Evolutionary conservation across 2,797 vertebrate species (phyloP).

Genomic region (Acrossocheilus fasciatus): DNA sequence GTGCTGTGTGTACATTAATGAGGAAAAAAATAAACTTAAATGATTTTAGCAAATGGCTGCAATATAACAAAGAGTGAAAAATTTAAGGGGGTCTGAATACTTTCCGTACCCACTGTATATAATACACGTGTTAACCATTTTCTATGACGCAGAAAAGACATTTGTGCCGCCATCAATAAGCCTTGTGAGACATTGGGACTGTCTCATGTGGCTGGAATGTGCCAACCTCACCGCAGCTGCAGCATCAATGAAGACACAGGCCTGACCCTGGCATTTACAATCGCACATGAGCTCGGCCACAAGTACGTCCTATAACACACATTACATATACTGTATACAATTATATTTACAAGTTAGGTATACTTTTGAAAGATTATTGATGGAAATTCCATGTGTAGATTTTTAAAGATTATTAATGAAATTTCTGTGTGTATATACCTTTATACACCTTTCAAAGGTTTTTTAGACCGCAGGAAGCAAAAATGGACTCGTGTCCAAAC

Average conservation of each 20-base stretch:
- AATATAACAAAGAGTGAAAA: too few species aligned
- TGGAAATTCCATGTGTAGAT: background rate
- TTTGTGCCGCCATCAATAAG: slow-evolving; percentile 89
- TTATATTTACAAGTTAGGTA: background rate
- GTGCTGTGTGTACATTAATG: too few species aligned
- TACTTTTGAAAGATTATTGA: background rate
- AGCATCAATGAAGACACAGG: slow-evolving; percentile 96
- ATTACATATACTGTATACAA: background rate
- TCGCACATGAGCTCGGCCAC: slow-evolving; percentile 97
- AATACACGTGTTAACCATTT: background rate
- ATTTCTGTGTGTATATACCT: too few species aligned
- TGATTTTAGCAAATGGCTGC: too few species aligned
- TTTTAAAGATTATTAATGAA: too few species aligned
- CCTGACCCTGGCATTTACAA: slow-evolving; percentile 92
- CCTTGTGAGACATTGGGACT: slow-evolving; percentile 97
- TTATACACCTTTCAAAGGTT: background rate
- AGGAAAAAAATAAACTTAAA: too few species aligned
- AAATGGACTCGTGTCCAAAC: background rate
- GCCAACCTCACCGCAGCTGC: slow-evolving; percentile 93
- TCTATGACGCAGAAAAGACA: slow-evolving; percentile 87
- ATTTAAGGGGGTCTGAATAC: too few species aligned
- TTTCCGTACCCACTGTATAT: background rate
- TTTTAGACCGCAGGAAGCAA: background rate
- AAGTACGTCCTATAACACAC: slow-evolving; percentile 81
- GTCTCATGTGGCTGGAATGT: slow-evolving; percentile 95